A percentile compares a stretch with the other conserved stretches of the same genome.
These are phyloP conservation scores for Hemithea aestivaria DNA, from an alignment of 2,888 invertebrate species.

Conservation along the genomic window DNA sequence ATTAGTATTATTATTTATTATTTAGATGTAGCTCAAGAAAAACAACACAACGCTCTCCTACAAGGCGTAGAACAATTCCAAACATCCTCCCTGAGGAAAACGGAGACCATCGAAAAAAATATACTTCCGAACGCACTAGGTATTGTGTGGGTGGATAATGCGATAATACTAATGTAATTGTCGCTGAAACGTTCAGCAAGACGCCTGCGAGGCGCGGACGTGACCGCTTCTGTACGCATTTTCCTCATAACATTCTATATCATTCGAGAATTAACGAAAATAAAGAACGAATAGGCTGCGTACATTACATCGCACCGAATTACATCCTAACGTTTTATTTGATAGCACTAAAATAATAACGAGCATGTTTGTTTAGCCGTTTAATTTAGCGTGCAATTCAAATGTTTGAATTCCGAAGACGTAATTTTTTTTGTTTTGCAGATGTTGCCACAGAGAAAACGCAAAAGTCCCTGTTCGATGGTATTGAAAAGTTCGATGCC, in stretches of 20 bases:
- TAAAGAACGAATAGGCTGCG: not conserved
- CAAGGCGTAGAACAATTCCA: constrained; percentile 88
- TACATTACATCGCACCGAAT: not conserved
- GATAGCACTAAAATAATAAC: constrained; percentile 38
- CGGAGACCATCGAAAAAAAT: constrained; percentile 89
- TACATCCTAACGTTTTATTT: constrained; percentile 16
- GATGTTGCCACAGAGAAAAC: constrained; percentile 94
- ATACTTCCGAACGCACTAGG: constrained; percentile 92
- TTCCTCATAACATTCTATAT: constrained; percentile 15
- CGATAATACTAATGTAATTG: constrained; percentile 28
- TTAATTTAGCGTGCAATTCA: constrained; percentile 29
- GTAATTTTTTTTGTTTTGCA: constrained; percentile 61
- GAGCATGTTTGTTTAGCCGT: constrained; percentile 41
- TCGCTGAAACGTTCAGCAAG: constrained; percentile 24
- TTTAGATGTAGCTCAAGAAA: constrained; percentile 86
- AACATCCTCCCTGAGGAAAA: constrained; percentile 85
- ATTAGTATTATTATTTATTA: constrained; percentile 25
- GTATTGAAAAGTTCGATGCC: constrained; percentile 91
- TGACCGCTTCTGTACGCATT: constrained; percentile 37
- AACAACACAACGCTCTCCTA: constrained; percentile 86
- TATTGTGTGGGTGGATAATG: constrained; percentile 60
- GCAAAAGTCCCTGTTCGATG: constrained; percentile 89
- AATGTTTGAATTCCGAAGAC: constrained; percentile 11
- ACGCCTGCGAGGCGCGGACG: constrained; percentile 24
- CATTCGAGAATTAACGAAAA: constrained; percentile 6